Conservation (phyloP, 2,888 invertebrate genomes). For the Agrenia bidenticulata region DNA sequence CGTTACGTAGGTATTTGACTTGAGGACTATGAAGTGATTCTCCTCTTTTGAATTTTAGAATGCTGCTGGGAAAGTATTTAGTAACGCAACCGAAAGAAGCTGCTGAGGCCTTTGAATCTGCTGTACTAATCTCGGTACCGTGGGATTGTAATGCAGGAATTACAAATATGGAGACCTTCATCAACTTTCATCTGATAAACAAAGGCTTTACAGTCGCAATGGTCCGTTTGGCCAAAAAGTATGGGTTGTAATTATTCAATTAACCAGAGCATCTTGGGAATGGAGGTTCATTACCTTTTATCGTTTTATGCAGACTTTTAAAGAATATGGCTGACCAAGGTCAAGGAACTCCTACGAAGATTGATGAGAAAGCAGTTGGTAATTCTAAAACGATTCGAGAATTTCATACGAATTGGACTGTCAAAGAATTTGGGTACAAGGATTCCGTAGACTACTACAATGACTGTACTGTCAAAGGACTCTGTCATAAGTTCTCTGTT, state of each 20-base stretch:
- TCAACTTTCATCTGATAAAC: conserved; percentile 38
- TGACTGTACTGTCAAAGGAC: conserved; percentile 70
- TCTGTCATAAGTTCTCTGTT: conserved; percentile 69
- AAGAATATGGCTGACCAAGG: conserved; percentile 24
- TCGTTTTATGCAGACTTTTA: background rate
- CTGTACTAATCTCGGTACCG: conserved; percentile 75
- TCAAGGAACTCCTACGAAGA: conserved; percentile 11
- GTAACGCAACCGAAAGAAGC: conserved; percentile 48
- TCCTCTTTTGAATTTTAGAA: too few species aligned
- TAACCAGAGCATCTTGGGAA: too few species aligned
- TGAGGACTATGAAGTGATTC: too few species aligned
- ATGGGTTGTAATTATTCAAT: too few species aligned
- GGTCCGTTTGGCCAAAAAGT: conserved; percentile 30
- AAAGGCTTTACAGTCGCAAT: conserved; percentile 25
- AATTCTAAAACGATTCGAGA: conserved; percentile 66
- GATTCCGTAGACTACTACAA: conserved; percentile 78
- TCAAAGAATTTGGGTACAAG: conserved; percentile 77
- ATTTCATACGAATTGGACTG: conserved; percentile 80
- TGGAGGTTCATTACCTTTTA: background rate
- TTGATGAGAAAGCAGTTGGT: conserved; percentile 23
- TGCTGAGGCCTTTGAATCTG: conserved; percentile 64
- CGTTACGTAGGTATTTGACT: too few species aligned
- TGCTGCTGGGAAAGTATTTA: conserved; percentile 38
- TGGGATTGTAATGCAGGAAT: conserved; percentile 74
- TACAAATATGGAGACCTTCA: conserved; percentile 66